Conservation (phyloP, 2,888 invertebrate species). For the Chirona hameri region DNA sequence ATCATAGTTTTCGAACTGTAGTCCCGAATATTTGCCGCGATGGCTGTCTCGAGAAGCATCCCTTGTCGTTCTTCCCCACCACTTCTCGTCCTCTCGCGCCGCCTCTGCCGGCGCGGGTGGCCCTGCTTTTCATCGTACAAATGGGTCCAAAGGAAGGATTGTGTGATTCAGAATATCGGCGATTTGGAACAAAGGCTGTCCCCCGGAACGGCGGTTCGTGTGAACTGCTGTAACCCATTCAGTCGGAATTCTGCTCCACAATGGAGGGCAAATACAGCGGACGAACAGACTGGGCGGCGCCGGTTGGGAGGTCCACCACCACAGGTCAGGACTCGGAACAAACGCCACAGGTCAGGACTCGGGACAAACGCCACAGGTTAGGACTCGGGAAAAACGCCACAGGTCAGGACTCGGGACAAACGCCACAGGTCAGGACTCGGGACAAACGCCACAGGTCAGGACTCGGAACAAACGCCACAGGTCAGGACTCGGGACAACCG, state of each 20-base stretch:
- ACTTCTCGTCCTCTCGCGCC: not conserved
- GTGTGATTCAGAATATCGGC: not conserved
- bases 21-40: no score
- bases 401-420: not conserved
- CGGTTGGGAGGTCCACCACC: not conserved
- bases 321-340: not conserved
- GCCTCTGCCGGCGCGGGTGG: slow-evolving; percentile 1
- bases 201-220: not conserved
- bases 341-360: not conserved
- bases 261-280: not conserved
- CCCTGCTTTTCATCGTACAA: not conserved
- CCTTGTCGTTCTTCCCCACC: not conserved
- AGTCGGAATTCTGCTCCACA: not conserved
- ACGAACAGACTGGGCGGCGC: not conserved
- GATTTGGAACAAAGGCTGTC: not conserved
- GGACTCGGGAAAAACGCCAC: not conserved
- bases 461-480: not conserved
- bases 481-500: no score
- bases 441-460: not conserved
- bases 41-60: no score
- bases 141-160: slow-evolving; percentile 10
- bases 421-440: not conserved
- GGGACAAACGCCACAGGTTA: not conserved
- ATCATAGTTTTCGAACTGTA: no score
- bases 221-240: not conserved